Conservation (phyloP, 2,888 invertebrate genomes). For the Drosophila vallismaia region DNA sequence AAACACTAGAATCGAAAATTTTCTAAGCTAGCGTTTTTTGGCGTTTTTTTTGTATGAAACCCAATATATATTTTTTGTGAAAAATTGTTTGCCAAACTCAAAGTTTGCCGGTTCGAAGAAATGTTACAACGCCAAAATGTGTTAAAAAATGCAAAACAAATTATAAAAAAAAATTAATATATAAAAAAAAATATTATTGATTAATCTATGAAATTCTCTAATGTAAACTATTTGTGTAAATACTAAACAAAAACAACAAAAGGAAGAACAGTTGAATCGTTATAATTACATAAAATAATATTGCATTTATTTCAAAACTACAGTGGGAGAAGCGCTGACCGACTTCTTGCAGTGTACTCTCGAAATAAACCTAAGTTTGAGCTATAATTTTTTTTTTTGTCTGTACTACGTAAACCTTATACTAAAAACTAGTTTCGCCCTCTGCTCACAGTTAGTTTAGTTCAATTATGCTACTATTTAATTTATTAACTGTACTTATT, state of each 20-base stretch:
- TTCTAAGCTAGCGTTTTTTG: constrained; percentile 4
- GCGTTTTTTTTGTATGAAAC: too few species aligned
- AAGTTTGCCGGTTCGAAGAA: constrained; percentile 59
- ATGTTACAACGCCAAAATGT: constrained; percentile 56
- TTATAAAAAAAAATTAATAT: constrained; percentile 33
- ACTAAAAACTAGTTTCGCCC: constrained; percentile 29
- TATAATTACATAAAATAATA: constrained; percentile 50
- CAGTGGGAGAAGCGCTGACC: constrained; percentile 63
- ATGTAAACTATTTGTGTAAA: constrained; percentile 65
- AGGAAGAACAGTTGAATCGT: constrained; percentile 18
- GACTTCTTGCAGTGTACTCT: constrained; percentile 71
- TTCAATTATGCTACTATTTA: constrained; percentile 65
- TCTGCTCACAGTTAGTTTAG: constrained; percentile 47
- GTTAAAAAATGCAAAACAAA: constrained; percentile 58
- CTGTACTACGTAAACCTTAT: constrained; percentile 17
- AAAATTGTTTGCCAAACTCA: constrained; percentile 61
- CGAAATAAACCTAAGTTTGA: constrained; percentile 56
- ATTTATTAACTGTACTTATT: constrained; percentile 82
- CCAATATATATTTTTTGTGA: constrained; percentile 6
- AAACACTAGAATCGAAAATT: not conserved
- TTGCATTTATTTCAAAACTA: constrained; percentile 74
- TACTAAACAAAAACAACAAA: constrained; percentile 60
- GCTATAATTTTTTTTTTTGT: constrained; percentile 14
- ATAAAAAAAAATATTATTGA: constrained; percentile 27
- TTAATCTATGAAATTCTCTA: constrained; percentile 46